Evolutionary conservation across 2,113 vertebrate species (phyloP), one percentile per base, ranked within the genome.

Genomic region (Hipposideros armiger): DNA sequence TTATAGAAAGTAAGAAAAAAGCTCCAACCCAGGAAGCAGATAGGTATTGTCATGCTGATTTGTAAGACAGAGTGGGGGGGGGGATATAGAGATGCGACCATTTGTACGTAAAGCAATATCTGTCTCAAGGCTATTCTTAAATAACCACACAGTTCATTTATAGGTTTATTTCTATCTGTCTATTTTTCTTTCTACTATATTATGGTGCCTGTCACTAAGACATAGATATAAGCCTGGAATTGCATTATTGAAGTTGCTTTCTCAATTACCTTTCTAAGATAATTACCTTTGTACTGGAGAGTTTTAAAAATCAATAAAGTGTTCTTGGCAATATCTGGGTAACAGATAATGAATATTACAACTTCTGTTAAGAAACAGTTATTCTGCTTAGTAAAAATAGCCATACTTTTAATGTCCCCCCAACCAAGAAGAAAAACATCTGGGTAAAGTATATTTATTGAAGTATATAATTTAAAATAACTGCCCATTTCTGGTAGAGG

Each of bases 221-320:
- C 26, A 84, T 62, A 97, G 91, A 95, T 91, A 30, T 70, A 94
- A 92, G n/a, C 22, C 50, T 94, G 14, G 50, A 95, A 86, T 73
- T 90, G 26, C n/a, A 84, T 91, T 95, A 94, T 81, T 92, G 64
- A 95, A 87, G 76, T 91, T 95, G 40, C 52, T 87, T 95, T 95
- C 90, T 95, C 92, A 95, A 56, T 97, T 97, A 95, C 69, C 24
- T 93, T 92, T 84, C 77, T 92, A 86, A 82, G 50, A 91, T 87
- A 96, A 93, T 97, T 96, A 74, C 32, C 32, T 94, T 84, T 90
- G 32, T 97, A 94, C 28, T 74, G 66, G 62, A 76, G 54, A 90
- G 83, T 96, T 95, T 93, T 60, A 94, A 76, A 97, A 97, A 94
- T 94, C 90, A 95, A 87, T 97, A 89, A 30, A 84, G 22, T 92